Evolutionary conservation across 2,888 invertebrate genomes (phyloP).

Genomic region (Coleophora flavipennella): DNA sequence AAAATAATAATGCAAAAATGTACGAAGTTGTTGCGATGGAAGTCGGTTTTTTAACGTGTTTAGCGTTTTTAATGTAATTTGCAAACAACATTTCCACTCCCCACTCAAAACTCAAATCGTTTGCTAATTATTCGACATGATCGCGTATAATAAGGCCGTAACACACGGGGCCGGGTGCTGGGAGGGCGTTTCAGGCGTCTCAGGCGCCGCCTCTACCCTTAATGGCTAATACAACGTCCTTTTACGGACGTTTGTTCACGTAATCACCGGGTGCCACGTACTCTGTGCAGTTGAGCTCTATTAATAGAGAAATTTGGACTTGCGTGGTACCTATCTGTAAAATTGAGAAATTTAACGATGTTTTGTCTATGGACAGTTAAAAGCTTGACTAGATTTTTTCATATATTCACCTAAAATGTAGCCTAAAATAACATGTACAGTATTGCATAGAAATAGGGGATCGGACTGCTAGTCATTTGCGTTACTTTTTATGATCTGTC

Average conservation of each 20-base stretch:
- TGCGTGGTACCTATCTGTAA: background rate
- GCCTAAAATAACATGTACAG: too few species aligned
- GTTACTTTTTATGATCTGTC: too few species aligned
- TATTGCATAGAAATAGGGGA: too few species aligned
- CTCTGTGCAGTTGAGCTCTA: slow-evolving; percentile 17
- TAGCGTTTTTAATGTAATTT: background rate
- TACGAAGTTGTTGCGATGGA: too few species aligned
- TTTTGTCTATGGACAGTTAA: background rate
- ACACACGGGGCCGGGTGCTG: background rate
- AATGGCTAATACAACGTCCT: slow-evolving; percentile 39
- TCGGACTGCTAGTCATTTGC: too few species aligned
- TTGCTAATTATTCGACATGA: background rate
- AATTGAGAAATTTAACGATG: background rate
- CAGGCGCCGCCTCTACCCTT: slow-evolving; percentile 33
- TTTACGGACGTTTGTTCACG: slow-evolving; percentile 38
- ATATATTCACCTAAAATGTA: too few species aligned
- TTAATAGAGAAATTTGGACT: too few species aligned
- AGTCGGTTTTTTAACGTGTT: too few species aligned
- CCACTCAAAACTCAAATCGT: background rate
- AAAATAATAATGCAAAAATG: too few species aligned
- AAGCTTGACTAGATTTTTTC: background rate
- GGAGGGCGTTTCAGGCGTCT: too few species aligned
- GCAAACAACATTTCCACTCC: background rate
- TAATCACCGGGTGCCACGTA: slow-evolving; percentile 34
- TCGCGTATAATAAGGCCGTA: slow-evolving; percentile 1